Evolutionary conservation across 2,888 invertebrate genomes (phyloP).

Genomic region (Geotrupes spiniger): DNA sequence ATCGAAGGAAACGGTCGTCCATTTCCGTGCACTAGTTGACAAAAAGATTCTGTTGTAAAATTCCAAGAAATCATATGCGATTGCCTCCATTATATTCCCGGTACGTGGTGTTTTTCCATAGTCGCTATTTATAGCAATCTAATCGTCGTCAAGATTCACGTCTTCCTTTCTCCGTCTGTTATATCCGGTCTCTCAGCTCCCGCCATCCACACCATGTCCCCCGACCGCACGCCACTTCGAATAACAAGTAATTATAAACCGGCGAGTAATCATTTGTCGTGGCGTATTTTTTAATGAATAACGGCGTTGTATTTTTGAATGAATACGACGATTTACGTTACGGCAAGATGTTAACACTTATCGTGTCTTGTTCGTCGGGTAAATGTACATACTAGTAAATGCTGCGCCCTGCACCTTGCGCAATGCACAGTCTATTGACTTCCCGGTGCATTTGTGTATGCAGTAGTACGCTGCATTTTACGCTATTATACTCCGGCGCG

Average conservation of each 20-base stretch:
- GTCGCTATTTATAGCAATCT: conserved; percentile 4
- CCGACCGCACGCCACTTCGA: too few relatives aligned
- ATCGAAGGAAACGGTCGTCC: too few relatives aligned
- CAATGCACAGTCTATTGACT: conserved; percentile 37
- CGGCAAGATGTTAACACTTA: conserved; percentile 7
- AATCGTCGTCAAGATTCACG: neutral
- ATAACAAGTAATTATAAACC: neutral
- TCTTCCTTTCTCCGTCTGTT: neutral
- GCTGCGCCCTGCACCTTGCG: conserved; percentile 25
- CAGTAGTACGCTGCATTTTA: conserved; percentile 46
- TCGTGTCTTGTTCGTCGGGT: conserved; percentile 8
- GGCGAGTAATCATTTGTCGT: neutral
- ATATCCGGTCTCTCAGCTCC: conserved; percentile 2
- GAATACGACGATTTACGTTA: conserved; percentile 10
- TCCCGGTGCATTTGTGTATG: conserved; percentile 38
- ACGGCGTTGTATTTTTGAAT: conserved; percentile 15
- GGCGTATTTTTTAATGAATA: conserved; percentile 5
- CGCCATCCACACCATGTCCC: too few relatives aligned
- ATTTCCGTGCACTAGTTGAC: too few relatives aligned
- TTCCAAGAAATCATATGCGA: too few relatives aligned
- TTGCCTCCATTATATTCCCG: too few relatives aligned
- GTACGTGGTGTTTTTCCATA: neutral
- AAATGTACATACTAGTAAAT: conserved; percentile 7
- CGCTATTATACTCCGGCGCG: conserved; percentile 32
- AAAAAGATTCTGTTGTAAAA: too few relatives aligned